These are phyloP conservation scores for Eupeodes luniger DNA, from an alignment of 2,888 invertebrate species.

Conservation along the genomic window DNA sequence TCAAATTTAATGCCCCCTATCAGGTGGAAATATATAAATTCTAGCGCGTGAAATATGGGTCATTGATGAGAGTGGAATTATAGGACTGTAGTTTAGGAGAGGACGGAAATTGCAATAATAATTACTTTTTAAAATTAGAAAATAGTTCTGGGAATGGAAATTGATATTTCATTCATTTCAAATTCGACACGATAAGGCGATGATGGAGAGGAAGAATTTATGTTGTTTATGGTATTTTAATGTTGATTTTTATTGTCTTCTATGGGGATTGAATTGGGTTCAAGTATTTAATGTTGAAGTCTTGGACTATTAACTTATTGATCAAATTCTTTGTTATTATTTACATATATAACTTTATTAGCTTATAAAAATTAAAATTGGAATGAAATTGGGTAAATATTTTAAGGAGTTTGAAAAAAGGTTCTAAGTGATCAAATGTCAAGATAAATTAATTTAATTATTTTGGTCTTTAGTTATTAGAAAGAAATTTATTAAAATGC, in stretches of 20 bases:
- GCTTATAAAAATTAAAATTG: too few species aligned
- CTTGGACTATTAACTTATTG: too few species aligned
- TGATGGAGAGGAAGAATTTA: neutral
- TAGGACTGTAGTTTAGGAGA: neutral
- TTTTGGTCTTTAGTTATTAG: too few species aligned
- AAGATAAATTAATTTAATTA: too few species aligned
- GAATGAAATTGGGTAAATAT: too few species aligned
- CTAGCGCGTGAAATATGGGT: slow-evolving; percentile 64
- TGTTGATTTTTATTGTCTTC: neutral
- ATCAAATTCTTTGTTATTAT: too few species aligned
- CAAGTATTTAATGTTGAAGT: neutral
- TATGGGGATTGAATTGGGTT: neutral
- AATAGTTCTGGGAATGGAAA: slow-evolving; percentile 18
- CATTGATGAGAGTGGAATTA: slow-evolving; percentile 36
- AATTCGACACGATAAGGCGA: slow-evolving; percentile 7
- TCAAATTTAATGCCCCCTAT: slow-evolving; percentile 22
- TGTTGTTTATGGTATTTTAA: slow-evolving; percentile 14
- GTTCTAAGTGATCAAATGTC: too few species aligned
- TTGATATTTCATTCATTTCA: slow-evolving; percentile 32
- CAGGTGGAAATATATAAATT: slow-evolving; percentile 60
- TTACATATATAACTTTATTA: too few species aligned
- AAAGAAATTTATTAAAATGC: too few species aligned
- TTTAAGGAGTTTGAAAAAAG: too few species aligned
- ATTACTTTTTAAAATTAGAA: slow-evolving; percentile 60
- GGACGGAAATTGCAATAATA: slow-evolving; percentile 73